Evolutionary conservation across 2,888 invertebrate genomes (phyloP).

Genomic region (Patella pellucida): DNA sequence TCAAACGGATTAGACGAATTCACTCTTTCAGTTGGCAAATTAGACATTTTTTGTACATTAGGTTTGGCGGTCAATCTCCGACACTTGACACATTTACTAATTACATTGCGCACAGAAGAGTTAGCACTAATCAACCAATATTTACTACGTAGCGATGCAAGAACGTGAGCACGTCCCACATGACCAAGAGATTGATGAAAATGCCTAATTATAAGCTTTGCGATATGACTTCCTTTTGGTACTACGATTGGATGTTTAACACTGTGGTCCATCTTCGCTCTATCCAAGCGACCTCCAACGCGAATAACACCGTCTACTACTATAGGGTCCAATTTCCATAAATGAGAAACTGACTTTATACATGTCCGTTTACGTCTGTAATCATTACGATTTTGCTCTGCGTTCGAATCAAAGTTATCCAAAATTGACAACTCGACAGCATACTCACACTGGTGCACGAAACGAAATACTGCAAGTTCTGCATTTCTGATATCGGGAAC

Average conservation of each 20-base stretch:
- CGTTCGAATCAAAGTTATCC: too few species aligned
- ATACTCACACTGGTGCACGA: too few species aligned
- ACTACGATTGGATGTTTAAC: constrained; percentile 20
- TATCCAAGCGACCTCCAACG: too few species aligned
- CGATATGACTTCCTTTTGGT: constrained; percentile 14
- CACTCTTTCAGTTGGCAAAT: not conserved
- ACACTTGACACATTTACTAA: constrained; percentile 12
- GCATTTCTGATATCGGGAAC: too few species aligned
- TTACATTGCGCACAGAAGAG: not conserved
- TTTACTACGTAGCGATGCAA: constrained; percentile 15
- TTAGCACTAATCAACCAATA: constrained; percentile 16
- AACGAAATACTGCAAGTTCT: too few species aligned
- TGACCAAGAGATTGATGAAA: not conserved
- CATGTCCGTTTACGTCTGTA: too few species aligned
- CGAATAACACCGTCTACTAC: too few species aligned
- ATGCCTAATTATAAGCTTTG: constrained; percentile 6
- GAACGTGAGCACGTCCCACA: constrained; percentile 7
- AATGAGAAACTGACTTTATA: not conserved
- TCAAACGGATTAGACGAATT: constrained; percentile 19
- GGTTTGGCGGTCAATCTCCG: not conserved
- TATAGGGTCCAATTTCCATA: too few species aligned
- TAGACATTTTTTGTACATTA: not conserved
- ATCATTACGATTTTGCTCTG: not conserved
- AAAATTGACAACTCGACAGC: too few species aligned
- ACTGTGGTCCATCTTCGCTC: not conserved